Base-by-base conservation (phyloP, 1,140 invertebrate species). In the Ephestia elutella region DNA sequence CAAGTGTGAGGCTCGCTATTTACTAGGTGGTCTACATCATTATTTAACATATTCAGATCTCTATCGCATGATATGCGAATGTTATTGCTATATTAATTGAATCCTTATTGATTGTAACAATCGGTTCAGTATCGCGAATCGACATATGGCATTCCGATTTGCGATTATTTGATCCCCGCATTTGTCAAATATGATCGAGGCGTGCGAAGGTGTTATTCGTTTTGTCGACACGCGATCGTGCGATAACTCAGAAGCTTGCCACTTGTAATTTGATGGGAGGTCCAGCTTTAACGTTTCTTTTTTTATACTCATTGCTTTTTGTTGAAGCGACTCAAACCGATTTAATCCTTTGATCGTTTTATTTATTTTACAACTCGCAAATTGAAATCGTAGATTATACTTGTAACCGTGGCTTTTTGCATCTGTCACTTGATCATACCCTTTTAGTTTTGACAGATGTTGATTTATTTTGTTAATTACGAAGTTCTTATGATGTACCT, bases 171-270 rank as follows among this genome's bases (percentile, higher is more conserved):
- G 60, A 68, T 70, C 63, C 64, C 48, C 21, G 65, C 71, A 74
- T 77, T 75, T 75, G 70, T 77, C 68, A 77, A 75, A 75, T 73
- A 75, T 74, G 71, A 77, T 71, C 62, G 70, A 72, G 66, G 68
- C 60, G 59, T 66, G 63, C 66, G 66, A 71, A 65, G 64, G 65
- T 78, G 70, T 73, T 76, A 63, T 72, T 78, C 68, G 70, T 73
- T 75, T 78, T 71, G 72, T 73, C 68, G 68, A 75, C 72, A 78
- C 68, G 66, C 72, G 72, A 78, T 75, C 65, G 59, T 58, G 62
- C 65, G 70, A 77, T 73, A 68, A 68, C 53, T 68, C 63, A 57
- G 49, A 57, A 59, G 68, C 60, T 68, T 68, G 72, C 70, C 68
- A 72, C 74, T 72, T 74, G 70, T 68, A 67, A 74, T 77, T 72